These are phyloP conservation scores for Dolichopus griseipennis DNA, from an alignment of 2,888 invertebrate genomes.

Conservation along the genomic window DNA sequence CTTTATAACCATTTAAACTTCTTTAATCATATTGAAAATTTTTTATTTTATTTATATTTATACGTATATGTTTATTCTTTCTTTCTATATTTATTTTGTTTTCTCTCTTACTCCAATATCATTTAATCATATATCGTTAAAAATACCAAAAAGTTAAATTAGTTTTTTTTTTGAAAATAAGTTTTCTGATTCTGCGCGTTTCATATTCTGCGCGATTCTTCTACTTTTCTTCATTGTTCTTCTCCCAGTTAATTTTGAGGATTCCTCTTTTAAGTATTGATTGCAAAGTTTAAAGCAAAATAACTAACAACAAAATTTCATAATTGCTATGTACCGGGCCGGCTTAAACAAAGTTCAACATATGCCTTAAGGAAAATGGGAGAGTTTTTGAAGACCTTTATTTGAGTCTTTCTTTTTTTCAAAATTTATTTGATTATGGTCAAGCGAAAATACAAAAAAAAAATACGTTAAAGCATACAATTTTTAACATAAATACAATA, in stretches of 20 bases:
- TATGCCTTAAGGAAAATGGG: slow-evolving; percentile 4
- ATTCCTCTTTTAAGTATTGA: background rate
- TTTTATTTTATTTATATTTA: too few species aligned
- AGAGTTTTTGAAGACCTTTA: background rate
- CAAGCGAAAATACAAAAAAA: too few species aligned
- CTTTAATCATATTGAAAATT: background rate
- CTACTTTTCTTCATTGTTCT: background rate
- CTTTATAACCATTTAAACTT: slow-evolving; percentile 2
- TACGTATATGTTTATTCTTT: too few species aligned
- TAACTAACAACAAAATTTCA: background rate
- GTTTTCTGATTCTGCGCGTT: too few species aligned
- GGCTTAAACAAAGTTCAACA: slow-evolving; percentile 4
- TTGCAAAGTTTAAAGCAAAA: background rate
- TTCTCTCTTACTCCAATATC: background rate
- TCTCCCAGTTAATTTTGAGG: background rate
- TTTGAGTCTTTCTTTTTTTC: background rate
- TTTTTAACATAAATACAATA: too few species aligned
- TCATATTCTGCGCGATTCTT: too few species aligned
- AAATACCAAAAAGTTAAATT: background rate
- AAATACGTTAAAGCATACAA: too few species aligned
- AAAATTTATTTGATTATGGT: slow-evolving; percentile 6
- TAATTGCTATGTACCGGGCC: background rate
- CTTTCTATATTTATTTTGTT: background rate
- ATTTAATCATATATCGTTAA: background rate
- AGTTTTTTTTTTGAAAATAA: too few species aligned